Conservation (phyloP, 2,888 invertebrate species). For the Phengaris alcon region DNA sequence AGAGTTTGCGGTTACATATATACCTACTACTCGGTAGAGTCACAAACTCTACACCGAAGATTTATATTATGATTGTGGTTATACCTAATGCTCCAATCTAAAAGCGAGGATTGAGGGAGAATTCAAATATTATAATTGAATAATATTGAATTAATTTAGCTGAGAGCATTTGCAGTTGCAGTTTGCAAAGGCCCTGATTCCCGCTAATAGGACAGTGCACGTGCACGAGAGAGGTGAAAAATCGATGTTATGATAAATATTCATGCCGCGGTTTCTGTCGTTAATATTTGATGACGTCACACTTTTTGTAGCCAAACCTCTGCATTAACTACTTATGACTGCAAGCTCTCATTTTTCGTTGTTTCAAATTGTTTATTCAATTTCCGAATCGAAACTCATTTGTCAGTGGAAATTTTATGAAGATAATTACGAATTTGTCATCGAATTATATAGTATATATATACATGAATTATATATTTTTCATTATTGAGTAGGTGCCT, state of each 20-base stretch:
- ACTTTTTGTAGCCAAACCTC: slow-evolving; percentile 25
- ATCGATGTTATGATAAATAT: slow-evolving; percentile 39
- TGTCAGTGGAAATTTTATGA: background rate
- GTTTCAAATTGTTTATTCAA: slow-evolving; percentile 3
- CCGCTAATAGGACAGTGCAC: slow-evolving; percentile 7
- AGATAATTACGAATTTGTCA: background rate
- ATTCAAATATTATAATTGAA: background rate
- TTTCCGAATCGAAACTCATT: background rate
- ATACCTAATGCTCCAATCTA: background rate
- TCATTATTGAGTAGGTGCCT: too few species aligned
- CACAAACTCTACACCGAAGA: too few species aligned
- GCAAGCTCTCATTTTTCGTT: slow-evolving; percentile 21
- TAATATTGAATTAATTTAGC: slow-evolving; percentile 1
- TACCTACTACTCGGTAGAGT: too few species aligned
- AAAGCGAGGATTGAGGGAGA: background rate
- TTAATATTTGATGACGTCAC: slow-evolving; percentile 21
- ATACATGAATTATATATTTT: too few species aligned
- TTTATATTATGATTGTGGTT: too few species aligned
- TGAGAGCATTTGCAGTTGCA: slow-evolving; percentile 18
- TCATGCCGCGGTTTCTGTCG: slow-evolving; percentile 32
- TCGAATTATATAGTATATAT: too few species aligned
- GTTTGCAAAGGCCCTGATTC: background rate
- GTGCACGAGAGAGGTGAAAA: slow-evolving; percentile 32
- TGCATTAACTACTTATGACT: slow-evolving; percentile 20
- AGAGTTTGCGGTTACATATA: too few species aligned